Base-by-base conservation (phyloP, 1,140 invertebrate genomes). In the Hesperophylax magnus region DNA sequence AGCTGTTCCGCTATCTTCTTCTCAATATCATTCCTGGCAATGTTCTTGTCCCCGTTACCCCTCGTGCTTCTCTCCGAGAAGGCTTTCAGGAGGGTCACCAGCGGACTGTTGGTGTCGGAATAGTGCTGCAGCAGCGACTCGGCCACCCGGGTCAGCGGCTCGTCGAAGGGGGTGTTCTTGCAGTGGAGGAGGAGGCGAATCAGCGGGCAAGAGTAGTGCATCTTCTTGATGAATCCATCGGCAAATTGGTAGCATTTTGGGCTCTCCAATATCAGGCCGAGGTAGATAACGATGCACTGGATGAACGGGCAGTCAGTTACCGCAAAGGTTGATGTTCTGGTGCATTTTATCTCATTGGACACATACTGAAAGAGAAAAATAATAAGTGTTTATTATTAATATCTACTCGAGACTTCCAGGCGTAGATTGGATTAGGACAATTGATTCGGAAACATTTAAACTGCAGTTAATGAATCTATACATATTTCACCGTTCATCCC, bases 171-270 rank as follows among this genome's bases (percentile, higher is more conserved):
- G 14, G 83, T 80, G 1, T 79, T 17, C 14, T 77, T 67, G 56
- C 81, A 84, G 58, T 84, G 76, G n/a, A 78, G 65, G 15, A 84
- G 60, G 2, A 84, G 72, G 9, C 83, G 39, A 20, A 82, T 67
- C 17, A 84, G n/a, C 0, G 83, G 83, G 61, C 81, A 82, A 22
- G 83, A 84, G 72, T 84, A 82, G 24, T 63, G 24, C 7, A 78
- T 58, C n/a, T 78, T 34, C 24, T 80, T 63, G n/a, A 81, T 52
- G 78, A 84, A 84, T 8, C 83, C 83, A 24, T 60, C 31, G 22
- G 69, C 78, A 72, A 84, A 84, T 54, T 82, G 80, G 24, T 54
- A 80, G 69, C 78, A 80, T 31, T 80, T 81, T 4, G 80, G 80
- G 24, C 78, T 72, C 58, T 84, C 79, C 24, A 84, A 61, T n/a